Evolutionary conservation across 2,113 vertebrate genomes (phyloP), one percentile per base, ranked within the genome.

Genomic region (Scalopus aquaticus): DNA sequence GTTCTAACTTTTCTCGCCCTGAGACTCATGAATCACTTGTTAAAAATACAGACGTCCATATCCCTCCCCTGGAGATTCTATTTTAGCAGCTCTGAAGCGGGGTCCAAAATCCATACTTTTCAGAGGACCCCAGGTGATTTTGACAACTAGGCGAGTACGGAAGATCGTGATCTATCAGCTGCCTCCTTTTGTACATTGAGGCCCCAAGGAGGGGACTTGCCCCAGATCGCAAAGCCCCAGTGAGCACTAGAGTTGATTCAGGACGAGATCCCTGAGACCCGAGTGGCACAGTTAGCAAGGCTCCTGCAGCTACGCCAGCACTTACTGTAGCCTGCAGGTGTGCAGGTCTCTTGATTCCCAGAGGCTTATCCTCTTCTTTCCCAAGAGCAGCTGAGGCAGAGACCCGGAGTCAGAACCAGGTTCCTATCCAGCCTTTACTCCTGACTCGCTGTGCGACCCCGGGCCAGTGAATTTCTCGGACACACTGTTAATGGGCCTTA

Each of bases 1-100:
- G 28, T 72, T 96, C 58, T 80, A 28, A 83, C 83, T 83, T 77
- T 67, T 58, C 49, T 91, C n/a, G 54, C 70, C 86, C 94, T 89
- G 35, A 90, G 54, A 90, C 60, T 84, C 76, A 35, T 35, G 46
- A 95, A 30, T 86, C 70, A 80, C 70, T 80, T 92, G 79, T 87
- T 93, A 67, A 94, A 93, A 92, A 88, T 46, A 51, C 20, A 85
- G 77, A 83, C 28, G 42, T 94, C 35, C 51, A 32, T n/a, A 39
- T 74, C 37, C 37, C 30, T 94, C 17, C 81, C 73, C 37, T 49
- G 37, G 64, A 83, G 83, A 80, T 49, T 77, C 51, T 91, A 37
- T 92, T 91, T 93, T 60, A 56, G 86, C 30, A 58, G 28, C 49
- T 78, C 64, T 46, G 70, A 81, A 82, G 13, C 67, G 44, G 74